Percentiles rank a stretch among this genome's conserved stretches.
phyloP scores from a whole-genome alignment of 2,888 invertebrate species.

The Pheosia tremula region DNA sequence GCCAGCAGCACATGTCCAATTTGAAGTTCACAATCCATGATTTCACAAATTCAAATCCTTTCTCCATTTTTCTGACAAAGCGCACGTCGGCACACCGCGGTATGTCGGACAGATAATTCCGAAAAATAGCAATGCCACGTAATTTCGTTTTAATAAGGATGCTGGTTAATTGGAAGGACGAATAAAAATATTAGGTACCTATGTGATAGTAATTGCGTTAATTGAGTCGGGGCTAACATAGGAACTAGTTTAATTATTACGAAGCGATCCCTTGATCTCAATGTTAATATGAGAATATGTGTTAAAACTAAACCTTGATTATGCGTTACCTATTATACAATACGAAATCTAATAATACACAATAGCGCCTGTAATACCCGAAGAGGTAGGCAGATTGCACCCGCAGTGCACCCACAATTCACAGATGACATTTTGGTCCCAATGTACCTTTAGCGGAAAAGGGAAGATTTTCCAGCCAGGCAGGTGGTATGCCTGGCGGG shows the following conservation, averaged over 20 bases:
- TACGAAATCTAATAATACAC: too few species aligned
- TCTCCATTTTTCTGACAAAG: conserved; percentile 44
- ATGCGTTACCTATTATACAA: conserved; percentile 5
- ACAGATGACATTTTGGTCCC: too few species aligned
- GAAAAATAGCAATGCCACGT: conserved; percentile 29
- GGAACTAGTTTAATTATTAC: too few species aligned
- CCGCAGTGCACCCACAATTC: too few species aligned
- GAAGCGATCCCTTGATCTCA: too few species aligned
- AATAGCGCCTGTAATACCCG: too few species aligned
- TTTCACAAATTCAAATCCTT: conserved; percentile 51
- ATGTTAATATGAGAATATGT: too few species aligned
- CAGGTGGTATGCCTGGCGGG: too few species aligned
- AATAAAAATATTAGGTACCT: conserved; percentile 39
- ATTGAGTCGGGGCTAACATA: conserved; percentile 30
- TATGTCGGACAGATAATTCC: conserved; percentile 31
- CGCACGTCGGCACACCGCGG: conserved; percentile 18
- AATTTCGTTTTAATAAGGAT: conserved; percentile 65
- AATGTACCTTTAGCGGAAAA: too few species aligned
- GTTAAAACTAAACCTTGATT: too few species aligned
- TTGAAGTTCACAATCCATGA: conserved; percentile 53
- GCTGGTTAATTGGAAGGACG: conserved; percentile 60
- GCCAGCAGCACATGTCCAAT: conserved; percentile 60
- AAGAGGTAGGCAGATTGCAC: too few species aligned
- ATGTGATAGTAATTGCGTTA: conserved; percentile 41
- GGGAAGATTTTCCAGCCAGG: too few species aligned